Percentiles rank a stretch among this genome's conserved stretches.
Evolutionary conservation across 1,140 invertebrate genomes (phyloP).

Genomic region (Drosophila novamexicana): DNA sequence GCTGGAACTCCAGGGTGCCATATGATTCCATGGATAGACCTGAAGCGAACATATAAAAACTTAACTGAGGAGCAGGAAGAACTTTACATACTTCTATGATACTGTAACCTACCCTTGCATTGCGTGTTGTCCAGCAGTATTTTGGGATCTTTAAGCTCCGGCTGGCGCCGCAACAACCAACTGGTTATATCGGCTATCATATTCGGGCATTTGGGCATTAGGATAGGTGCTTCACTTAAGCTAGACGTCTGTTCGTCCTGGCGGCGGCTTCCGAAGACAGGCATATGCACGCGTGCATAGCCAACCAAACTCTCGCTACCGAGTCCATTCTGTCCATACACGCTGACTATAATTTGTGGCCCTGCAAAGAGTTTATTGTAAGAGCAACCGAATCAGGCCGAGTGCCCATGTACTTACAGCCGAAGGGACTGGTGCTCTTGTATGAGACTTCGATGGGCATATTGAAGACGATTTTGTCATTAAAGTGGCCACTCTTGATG

Average conservation of each 20-base stretch:
- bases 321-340: slow-evolving; percentile 79
- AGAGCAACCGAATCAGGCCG: not conserved
- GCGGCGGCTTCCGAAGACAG: slow-evolving; percentile 59
- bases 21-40: slow-evolving; percentile 68
- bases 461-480: slow-evolving; percentile 82
- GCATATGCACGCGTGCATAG: slow-evolving; percentile 81
- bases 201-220: slow-evolving; percentile 68
- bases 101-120: slow-evolving; percentile 61
- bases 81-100: too few relatives aligned
- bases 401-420: slow-evolving; percentile 70
- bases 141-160: slow-evolving; percentile 79
- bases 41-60: not conserved
- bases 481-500: slow-evolving; percentile 62
- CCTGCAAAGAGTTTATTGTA: slow-evolving; percentile 46
- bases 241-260: slow-evolving; percentile 20
- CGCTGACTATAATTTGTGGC: slow-evolving; percentile 83
- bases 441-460: slow-evolving; percentile 84
- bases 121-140: slow-evolving; percentile 71
- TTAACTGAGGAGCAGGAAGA: not conserved
- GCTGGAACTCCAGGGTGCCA: slow-evolving; percentile 60
- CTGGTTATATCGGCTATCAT: slow-evolving; percentile 74
- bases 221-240: slow-evolving; percentile 61
- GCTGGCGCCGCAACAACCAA: slow-evolving; percentile 74
- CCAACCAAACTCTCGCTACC: slow-evolving; percentile 75
- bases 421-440: slow-evolving; percentile 81